These are phyloP conservation scores for Hypanus sabinus DNA, from an alignment of 2,113 vertebrate genomes.

Conservation along the genomic window DNA sequence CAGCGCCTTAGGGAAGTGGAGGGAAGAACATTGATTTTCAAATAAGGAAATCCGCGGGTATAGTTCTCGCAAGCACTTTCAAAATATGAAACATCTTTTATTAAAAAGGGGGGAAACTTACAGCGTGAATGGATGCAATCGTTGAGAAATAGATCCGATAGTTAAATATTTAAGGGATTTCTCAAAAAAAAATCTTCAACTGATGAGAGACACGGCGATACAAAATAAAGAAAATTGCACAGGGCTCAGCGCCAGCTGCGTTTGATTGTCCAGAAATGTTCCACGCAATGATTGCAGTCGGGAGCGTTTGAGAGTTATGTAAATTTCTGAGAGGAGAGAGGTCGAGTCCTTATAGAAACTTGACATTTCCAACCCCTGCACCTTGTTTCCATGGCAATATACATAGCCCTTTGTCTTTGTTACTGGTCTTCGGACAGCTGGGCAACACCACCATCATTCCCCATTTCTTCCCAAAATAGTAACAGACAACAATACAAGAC, in stretches of 20 bases:
- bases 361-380: slow-evolving; percentile 25
- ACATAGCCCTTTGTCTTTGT: slow-evolving; percentile 12
- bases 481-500: not conserved
- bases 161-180: not conserved
- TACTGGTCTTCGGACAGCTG: slow-evolving; percentile 19
- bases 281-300: not conserved
- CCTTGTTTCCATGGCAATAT: slow-evolving; percentile 25
- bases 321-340: not conserved
- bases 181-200: not conserved
- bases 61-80: not conserved
- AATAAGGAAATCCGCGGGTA: not conserved
- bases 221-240: not conserved
- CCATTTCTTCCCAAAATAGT: slow-evolving; percentile 8
- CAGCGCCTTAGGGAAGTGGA: not conserved
- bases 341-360: not conserved
- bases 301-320: not conserved
- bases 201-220: not conserved
- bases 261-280: not conserved
- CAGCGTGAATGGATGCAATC: not conserved
- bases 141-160: not conserved
- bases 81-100: not conserved
- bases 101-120: not conserved
- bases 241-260: not conserved
- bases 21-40: not conserved
- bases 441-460: not conserved